phyloP scores from a whole-genome alignment of 2,113 vertebrate genomes.

The Leucoraja erinaceus region DNA sequence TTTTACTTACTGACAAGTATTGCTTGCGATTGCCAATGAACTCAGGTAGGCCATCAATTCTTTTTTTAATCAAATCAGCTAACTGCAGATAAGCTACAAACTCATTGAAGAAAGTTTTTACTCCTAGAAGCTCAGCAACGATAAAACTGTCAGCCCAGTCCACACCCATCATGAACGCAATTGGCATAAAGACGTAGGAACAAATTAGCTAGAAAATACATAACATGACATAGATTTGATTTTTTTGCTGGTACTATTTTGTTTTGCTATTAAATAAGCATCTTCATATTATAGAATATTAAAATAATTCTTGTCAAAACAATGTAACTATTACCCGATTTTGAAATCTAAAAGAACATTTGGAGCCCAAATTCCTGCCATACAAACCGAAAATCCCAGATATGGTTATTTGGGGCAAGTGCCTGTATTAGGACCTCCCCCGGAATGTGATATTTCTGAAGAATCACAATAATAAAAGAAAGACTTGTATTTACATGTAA shows the following conservation, averaged over 20 bases:
- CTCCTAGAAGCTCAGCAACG: constrained; percentile 72
- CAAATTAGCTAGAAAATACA: constrained; percentile 64
- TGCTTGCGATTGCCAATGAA: constrained; percentile 70
- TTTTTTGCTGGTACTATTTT: background rate
- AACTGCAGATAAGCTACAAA: constrained; percentile 77
- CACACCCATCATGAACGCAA: constrained; percentile 83
- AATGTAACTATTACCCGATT: background rate
- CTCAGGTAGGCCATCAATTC: constrained; percentile 61
- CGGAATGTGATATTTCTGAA: background rate
- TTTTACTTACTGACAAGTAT: constrained; percentile 65
- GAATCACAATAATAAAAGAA: background rate
- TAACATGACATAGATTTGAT: constrained; percentile 3
- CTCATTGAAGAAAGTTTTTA: constrained; percentile 83
- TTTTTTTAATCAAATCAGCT: constrained; percentile 59
- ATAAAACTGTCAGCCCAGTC: constrained; percentile 82
- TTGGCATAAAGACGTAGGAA: constrained; percentile 78
- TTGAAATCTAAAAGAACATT: background rate
- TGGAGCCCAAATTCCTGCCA: background rate
- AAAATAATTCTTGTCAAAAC: background rate
- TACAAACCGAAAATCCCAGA: background rate
- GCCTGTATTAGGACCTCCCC: background rate
- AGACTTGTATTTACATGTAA: background rate
- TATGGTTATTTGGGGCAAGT: background rate
- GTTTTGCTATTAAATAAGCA: background rate
- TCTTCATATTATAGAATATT: background rate